These are phyloP conservation scores for Drosophila mulleri DNA, from an alignment of 2,888 invertebrate species.

Conservation along the genomic window DNA sequence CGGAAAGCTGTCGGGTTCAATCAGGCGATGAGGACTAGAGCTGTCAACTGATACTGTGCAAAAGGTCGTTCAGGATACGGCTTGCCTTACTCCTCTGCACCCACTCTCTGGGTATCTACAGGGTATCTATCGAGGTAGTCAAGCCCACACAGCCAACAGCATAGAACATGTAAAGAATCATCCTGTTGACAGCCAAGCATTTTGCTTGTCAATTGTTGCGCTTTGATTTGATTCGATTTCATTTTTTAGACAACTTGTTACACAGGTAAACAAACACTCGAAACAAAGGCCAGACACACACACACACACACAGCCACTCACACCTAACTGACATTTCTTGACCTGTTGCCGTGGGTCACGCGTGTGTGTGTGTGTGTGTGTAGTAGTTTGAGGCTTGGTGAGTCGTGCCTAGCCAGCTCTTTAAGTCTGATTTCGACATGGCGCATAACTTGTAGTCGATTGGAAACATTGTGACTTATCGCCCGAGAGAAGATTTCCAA, in stretches of 20 bases:
- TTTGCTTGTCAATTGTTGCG: constrained; percentile 41
- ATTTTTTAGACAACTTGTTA: constrained; percentile 21
- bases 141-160: neutral
- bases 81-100: neutral
- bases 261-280: constrained; percentile 34
- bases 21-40: neutral
- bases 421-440: constrained; percentile 1
- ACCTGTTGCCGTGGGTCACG: constrained; percentile 30
- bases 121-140: neutral
- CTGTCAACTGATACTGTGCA: neutral
- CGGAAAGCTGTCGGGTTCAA: neutral
- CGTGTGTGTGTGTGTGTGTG: neutral
- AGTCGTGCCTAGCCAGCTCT: neutral
- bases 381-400: neutral
- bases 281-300: constrained; percentile 17
- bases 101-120: neutral
- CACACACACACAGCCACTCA: neutral
- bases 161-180: constrained; percentile 1
- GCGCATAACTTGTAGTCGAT: constrained; percentile 1
- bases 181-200: constrained; percentile 30
- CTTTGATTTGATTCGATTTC: constrained; percentile 40
- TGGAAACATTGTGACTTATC: constrained; percentile 10
- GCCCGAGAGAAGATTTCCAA: constrained; percentile 1
- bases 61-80: neutral
- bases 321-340: constrained; percentile 13